These are phyloP conservation scores for Odocoileus hemionus DNA, from an alignment of 2,113 vertebrate species.

Conservation along the genomic window DNA sequence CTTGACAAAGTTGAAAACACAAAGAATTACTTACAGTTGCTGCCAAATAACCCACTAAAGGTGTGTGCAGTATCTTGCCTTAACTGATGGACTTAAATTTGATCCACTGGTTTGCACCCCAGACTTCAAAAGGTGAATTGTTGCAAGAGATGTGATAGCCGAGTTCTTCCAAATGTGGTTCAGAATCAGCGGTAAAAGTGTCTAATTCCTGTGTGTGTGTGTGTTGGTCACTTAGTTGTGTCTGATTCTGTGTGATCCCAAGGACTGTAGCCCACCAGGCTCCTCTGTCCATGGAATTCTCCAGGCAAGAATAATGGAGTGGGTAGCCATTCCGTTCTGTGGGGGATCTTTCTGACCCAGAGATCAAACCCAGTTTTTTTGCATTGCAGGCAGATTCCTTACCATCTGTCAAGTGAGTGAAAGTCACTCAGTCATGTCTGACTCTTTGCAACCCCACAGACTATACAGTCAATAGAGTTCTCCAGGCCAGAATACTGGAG, in stretches of 20 bases:
- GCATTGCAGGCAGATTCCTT: not conserved
- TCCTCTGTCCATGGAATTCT: not conserved
- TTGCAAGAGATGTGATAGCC: conserved; percentile 91
- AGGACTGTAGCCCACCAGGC: not conserved
- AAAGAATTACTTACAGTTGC: conserved; percentile 13
- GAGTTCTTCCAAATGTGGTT: conserved; percentile 93
- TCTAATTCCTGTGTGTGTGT: not conserved
- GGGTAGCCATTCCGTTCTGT: not conserved
- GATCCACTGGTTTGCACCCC: conserved; percentile 92
- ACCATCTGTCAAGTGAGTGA: not conserved
- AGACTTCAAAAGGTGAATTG: conserved; percentile 88
- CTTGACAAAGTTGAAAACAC: not conserved
- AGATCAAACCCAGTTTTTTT: not conserved
- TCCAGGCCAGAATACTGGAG: not conserved
- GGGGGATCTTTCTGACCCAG: not conserved
- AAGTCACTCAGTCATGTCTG: not conserved
- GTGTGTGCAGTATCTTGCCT: conserved; percentile 15
- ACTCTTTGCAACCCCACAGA: not conserved
- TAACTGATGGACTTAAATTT: conserved; percentile 93
- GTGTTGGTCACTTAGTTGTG: not conserved
- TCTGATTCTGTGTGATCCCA: not conserved
- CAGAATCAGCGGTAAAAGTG: conserved; percentile 89
- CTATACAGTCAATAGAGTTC: not conserved
- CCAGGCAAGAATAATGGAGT: not conserved
- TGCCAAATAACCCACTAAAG: not conserved